These are phyloP conservation scores for Helicoverpa armigera DNA, from an alignment of 1,140 invertebrate genomes.

Conservation along the genomic window DNA sequence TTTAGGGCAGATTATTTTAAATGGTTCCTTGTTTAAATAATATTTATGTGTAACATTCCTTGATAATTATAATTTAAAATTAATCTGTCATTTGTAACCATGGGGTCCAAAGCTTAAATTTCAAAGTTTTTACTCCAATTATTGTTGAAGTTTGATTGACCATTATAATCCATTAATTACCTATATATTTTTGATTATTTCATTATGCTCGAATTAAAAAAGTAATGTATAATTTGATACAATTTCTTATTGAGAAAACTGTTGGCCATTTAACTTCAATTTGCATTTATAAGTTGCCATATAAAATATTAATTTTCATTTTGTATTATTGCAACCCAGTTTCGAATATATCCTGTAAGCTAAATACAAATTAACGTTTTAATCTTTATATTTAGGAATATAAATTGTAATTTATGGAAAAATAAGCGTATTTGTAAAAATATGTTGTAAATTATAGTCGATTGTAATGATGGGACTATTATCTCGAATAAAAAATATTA, in stretches of 20 bases:
- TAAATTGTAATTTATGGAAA: slow-evolving; percentile 49
- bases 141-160: too few species aligned
- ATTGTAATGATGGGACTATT: slow-evolving; percentile 62
- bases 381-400: slow-evolving; percentile 40
- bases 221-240: background rate
- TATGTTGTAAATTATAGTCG: slow-evolving; percentile 59
- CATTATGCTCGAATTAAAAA: background rate
- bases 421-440: slow-evolving; percentile 53
- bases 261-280: slow-evolving; percentile 14
- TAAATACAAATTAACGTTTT: slow-evolving; percentile 40
- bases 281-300: slow-evolving; percentile 50
- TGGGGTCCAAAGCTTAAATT: slow-evolving; percentile 4
- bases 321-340: background rate
- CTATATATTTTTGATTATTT: background rate
- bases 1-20: slow-evolving; percentile 32
- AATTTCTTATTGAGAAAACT: background rate
- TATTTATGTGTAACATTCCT: background rate
- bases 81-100: slow-evolving; percentile 22
- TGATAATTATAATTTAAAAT: background rate
- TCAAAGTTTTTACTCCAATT: background rate
- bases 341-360: slow-evolving; percentile 32
- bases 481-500: slow-evolving; percentile 61
- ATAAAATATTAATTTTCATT: slow-evolving; percentile 32
- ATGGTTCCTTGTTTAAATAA: background rate
- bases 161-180: too few species aligned